Evolutionary conservation across 2,113 vertebrate genomes (phyloP).

Genomic region (Pimephales promelas): DNA sequence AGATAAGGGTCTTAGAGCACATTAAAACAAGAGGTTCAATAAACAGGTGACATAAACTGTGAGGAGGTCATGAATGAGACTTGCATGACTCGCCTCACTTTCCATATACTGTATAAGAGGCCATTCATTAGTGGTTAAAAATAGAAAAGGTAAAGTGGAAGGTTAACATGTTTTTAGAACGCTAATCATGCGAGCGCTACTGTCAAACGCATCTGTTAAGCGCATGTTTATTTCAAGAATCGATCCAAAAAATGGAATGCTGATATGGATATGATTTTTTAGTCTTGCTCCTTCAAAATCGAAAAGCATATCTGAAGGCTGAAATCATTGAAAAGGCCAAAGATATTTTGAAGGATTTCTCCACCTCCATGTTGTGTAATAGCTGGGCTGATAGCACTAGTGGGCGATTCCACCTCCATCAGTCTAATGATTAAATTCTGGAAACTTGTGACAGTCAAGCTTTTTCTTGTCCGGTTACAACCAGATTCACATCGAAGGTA

Average conservation of each 20-base stretch:
- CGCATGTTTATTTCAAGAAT: too few relatives aligned
- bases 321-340: neutral
- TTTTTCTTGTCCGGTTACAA: constrained; percentile 4
- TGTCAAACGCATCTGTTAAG: too few relatives aligned
- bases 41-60: constrained; percentile 51
- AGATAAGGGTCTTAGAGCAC: constrained; percentile 36
- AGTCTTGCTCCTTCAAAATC: neutral
- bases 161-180: too few relatives aligned
- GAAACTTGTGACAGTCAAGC: constrained; percentile 3
- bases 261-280: neutral
- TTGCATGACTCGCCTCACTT: constrained; percentile 43
- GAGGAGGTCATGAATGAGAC: constrained; percentile 9
- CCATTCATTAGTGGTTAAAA: too few relatives aligned
- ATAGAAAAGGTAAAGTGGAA: too few relatives aligned
- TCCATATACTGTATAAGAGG: neutral
- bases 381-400: constrained; percentile 6
- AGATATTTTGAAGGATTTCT: constrained; percentile 57
- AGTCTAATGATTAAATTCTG: constrained; percentile 28
- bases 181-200: too few relatives aligned
- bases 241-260: too few relatives aligned
- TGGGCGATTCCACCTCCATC: constrained; percentile 27
- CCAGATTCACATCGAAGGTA: neutral
- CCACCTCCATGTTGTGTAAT: constrained; percentile 16
- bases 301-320: constrained; percentile 32
- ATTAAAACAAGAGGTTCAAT: constrained; percentile 7